Evolutionary conservation across 2,888 invertebrate genomes (phyloP).

Genomic region (Steinernema scapterisci): DNA sequence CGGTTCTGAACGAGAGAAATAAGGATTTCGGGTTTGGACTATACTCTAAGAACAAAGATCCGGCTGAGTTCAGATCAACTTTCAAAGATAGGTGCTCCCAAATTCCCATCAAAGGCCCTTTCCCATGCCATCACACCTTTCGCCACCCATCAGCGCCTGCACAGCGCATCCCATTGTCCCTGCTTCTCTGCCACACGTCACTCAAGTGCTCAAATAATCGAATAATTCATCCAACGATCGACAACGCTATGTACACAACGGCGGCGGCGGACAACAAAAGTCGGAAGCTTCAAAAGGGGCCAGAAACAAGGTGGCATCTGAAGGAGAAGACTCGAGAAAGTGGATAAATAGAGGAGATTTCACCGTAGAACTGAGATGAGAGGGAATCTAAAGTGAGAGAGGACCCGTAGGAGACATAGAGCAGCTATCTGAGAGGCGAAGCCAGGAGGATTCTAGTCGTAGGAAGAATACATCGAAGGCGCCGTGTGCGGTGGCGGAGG

Average conservation of each 20-base stretch:
- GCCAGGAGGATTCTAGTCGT: not conserved
- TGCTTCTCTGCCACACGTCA: not conserved
- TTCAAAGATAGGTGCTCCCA: too few species aligned
- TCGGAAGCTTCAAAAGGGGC: constrained; percentile 16
- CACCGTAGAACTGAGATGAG: constrained; percentile 28
- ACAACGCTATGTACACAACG: constrained; percentile 29
- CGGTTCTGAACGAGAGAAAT: too few species aligned
- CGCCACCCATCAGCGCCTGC: not conserved
- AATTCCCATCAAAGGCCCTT: not conserved
- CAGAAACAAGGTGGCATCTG: not conserved
- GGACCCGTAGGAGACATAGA: constrained; percentile 13
- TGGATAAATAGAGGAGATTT: constrained; percentile 24
- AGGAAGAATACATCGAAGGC: constrained; percentile 15
- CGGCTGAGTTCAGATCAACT: too few species aligned
- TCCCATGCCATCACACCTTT: not conserved
- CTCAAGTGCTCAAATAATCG: constrained; percentile 17
- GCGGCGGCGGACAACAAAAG: not conserved
- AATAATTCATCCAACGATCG: constrained; percentile 24
- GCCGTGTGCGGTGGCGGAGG: not conserved
- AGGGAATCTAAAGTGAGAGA: constrained; percentile 9
- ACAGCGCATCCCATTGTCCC: not conserved
- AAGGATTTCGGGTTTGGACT: too few species aligned
- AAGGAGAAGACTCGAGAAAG: not conserved
- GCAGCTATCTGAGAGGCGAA: not conserved
- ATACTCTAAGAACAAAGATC: too few species aligned